Conservation (phyloP, 2,113 vertebrate species). For the Shinisaurus crocodilurus region DNA sequence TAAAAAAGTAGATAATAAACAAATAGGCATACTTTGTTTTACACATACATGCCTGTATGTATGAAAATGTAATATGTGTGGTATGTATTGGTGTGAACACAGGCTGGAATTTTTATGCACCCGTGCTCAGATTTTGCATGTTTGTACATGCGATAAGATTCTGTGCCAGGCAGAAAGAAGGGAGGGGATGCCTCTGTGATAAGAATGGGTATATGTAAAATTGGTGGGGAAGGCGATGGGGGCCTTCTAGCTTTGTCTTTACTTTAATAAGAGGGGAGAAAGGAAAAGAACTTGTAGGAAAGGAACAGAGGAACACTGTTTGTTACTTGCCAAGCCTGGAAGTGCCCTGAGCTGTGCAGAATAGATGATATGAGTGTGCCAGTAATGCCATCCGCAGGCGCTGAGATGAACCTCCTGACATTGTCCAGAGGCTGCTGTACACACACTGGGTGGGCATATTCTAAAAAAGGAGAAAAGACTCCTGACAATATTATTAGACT, state of each 20-base stretch:
- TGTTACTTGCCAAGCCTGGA: constrained; percentile 18
- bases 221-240: background rate
- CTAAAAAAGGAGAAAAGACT: constrained; percentile 20
- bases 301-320: background rate
- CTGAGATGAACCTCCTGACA: constrained; percentile 30
- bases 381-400: background rate
- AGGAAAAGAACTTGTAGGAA: background rate
- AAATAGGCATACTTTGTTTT: background rate
- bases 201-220: background rate
- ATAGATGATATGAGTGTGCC: background rate
- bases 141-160: background rate
- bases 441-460: background rate
- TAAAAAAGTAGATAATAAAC: background rate
- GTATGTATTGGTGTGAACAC: background rate
- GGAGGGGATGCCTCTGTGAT: background rate
- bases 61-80: background rate
- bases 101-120: background rate
- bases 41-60: background rate
- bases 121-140: background rate
- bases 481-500: constrained; percentile 22
- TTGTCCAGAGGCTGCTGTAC: constrained; percentile 15
- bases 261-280: too few relatives aligned
- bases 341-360: constrained; percentile 21
- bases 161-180: background rate
- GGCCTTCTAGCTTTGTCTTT: background rate